A percentile compares a stretch with the other conserved stretches of the same genome.
Conservation (phyloP, 2,888 invertebrate genomes). For the Eurytoma californica region DNA sequence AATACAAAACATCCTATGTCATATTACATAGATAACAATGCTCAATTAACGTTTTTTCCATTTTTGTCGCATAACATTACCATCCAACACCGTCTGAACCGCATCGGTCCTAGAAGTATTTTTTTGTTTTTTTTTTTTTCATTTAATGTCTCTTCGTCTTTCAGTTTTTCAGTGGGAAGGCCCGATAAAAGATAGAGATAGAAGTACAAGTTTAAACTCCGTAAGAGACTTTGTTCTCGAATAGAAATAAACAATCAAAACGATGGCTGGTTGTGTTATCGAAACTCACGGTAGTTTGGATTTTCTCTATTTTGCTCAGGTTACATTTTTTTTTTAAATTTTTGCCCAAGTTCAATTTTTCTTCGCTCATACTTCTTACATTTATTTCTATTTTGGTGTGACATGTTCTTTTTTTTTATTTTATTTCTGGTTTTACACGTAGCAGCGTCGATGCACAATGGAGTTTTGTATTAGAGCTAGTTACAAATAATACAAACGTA, state of each 20-base stretch:
- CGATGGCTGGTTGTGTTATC: slow-evolving; percentile 52
- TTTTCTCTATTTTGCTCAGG: background rate
- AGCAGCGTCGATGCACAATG: slow-evolving; percentile 67
- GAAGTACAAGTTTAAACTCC: slow-evolving; percentile 56
- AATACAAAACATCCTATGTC: slow-evolving; percentile 77
- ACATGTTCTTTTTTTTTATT: slow-evolving; percentile 57
- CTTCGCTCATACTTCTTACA: background rate
- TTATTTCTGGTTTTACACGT: slow-evolving; percentile 57
- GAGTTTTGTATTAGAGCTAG: slow-evolving; percentile 74
- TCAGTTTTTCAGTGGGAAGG: slow-evolving; percentile 64
- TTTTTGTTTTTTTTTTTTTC: slow-evolving; percentile 54
- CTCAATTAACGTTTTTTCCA: slow-evolving; percentile 73
- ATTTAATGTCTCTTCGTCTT: slow-evolving; percentile 42
- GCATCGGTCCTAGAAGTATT: slow-evolving; percentile 68
- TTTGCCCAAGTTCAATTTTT: slow-evolving; percentile 11
- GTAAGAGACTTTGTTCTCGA: slow-evolving; percentile 60
- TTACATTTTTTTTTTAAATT: slow-evolving; percentile 32
- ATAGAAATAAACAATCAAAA: slow-evolving; percentile 61
- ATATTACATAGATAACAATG: slow-evolving; percentile 76
- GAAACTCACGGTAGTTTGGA: slow-evolving; percentile 22
- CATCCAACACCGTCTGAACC: slow-evolving; percentile 71
- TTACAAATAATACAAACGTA: slow-evolving; percentile 74
- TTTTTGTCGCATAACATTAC: slow-evolving; percentile 70
- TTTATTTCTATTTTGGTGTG: slow-evolving; percentile 54
- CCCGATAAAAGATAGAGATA: slow-evolving; percentile 67